phyloP scores from a whole-genome alignment of 2,888 invertebrate genomes.

The Panopea generosa region DNA sequence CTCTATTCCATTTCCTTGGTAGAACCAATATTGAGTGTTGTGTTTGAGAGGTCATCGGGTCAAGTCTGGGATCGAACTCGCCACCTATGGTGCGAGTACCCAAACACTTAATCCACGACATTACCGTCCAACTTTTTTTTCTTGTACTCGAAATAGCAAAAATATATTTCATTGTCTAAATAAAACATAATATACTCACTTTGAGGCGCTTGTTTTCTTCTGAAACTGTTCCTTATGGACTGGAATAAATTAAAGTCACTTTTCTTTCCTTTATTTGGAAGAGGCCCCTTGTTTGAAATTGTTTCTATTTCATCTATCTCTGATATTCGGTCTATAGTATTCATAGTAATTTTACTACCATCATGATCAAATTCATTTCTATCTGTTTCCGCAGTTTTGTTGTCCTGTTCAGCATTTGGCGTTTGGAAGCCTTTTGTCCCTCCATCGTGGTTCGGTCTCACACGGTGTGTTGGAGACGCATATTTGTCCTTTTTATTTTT shows the following conservation, averaged over 20 bases:
- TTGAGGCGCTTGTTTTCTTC: constrained; percentile 34
- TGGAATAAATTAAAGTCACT: constrained; percentile 16
- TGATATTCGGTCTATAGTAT: not conserved
- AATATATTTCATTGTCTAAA: too few species aligned
- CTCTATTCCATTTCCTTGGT: too few species aligned
- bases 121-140: too few species aligned
- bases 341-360: not conserved
- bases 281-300: too few species aligned
- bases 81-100: too few species aligned
- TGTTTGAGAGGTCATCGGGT: too few species aligned
- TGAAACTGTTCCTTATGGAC: constrained; percentile 43
- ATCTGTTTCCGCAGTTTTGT: not conserved
- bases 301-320: not conserved
- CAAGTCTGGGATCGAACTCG: too few species aligned
- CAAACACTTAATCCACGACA: too few species aligned
- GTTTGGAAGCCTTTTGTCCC: constrained; percentile 21
- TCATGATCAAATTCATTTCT: not conserved
- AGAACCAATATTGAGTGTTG: too few species aligned
- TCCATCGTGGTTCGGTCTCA: not conserved
- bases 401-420: constrained; percentile 3
- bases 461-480: not conserved
- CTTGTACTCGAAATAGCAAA: too few species aligned
- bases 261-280: not conserved
- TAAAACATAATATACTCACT: too few species aligned
- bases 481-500: not conserved